Percentiles rank a stretch among this genome's conserved stretches.
These are phyloP conservation scores for Copidosoma aretas DNA, from an alignment of 2,888 invertebrate species.

Conservation along the genomic window DNA sequence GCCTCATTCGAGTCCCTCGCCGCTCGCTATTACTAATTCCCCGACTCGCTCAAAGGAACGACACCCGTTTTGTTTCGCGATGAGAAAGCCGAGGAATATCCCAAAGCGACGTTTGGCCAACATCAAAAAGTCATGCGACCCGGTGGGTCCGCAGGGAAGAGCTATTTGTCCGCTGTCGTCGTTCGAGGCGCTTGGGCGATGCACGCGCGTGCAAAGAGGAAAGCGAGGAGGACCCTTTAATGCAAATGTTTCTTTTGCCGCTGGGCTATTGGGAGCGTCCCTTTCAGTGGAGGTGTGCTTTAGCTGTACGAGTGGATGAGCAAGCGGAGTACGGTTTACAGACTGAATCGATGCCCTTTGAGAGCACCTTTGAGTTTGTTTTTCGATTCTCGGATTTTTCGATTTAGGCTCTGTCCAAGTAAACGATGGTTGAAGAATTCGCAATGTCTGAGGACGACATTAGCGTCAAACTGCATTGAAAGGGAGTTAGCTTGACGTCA, in stretches of 20 bases:
- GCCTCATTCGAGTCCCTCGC: not conserved
- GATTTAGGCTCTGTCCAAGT: too few species aligned
- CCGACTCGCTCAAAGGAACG: not conserved
- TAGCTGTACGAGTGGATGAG: too few species aligned
- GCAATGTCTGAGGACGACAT: too few species aligned
- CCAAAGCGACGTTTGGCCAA: conserved; percentile 11
- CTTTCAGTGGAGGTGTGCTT: too few species aligned
- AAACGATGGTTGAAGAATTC: too few species aligned
- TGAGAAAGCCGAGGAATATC: not conserved
- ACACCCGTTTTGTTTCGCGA: not conserved
- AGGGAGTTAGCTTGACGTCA: too few species aligned
- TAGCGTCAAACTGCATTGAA: too few species aligned
- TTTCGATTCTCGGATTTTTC: too few species aligned
- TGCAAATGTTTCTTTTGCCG: not conserved
- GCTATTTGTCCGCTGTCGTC: conserved; percentile 2
- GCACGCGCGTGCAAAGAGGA: not conserved
- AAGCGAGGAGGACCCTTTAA: not conserved
- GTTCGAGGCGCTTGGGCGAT: not conserved
- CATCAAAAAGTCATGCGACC: conserved; percentile 24
- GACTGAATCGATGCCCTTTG: too few species aligned
- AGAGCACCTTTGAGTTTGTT: too few species aligned
- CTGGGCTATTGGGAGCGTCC: not conserved
- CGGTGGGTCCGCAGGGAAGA: not conserved
- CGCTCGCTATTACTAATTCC: not conserved
- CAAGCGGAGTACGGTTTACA: too few species aligned